Evolutionary conservation across 1,140 invertebrate genomes (phyloP).

Genomic region (Thaumetopoea pityocampa): DNA sequence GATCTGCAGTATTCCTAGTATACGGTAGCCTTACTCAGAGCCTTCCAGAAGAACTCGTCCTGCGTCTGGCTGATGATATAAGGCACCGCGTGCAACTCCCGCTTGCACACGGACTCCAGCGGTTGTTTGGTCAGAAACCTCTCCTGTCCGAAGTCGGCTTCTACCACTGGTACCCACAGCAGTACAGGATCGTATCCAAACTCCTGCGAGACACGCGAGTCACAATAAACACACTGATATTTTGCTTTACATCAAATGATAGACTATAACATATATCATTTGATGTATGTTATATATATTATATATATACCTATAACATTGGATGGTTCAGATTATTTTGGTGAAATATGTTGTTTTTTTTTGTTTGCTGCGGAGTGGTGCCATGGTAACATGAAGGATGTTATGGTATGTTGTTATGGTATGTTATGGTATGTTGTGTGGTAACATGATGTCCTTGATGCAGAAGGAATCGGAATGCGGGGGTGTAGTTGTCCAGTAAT

Average conservation of each 20-base stretch:
- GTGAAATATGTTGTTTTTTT: too few relatives aligned
- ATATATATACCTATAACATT: background rate
- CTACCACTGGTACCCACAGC: slow-evolving; percentile 81
- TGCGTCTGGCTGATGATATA: slow-evolving; percentile 80
- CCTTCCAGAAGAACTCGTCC: slow-evolving; percentile 78
- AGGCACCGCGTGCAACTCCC: slow-evolving; percentile 80
- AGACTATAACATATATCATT: too few relatives aligned
- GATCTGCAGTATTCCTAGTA: background rate
- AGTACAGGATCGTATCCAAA: slow-evolving; percentile 76
- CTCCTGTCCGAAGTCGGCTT: slow-evolving; percentile 81
- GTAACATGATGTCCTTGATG: too few relatives aligned
- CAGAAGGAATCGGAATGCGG: too few relatives aligned
- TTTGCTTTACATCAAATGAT: too few relatives aligned
- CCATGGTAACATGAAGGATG: too few relatives aligned
- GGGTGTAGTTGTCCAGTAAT: too few relatives aligned
- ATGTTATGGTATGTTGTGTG: too few relatives aligned
- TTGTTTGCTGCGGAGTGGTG: too few relatives aligned
- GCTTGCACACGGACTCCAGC: slow-evolving; percentile 74
- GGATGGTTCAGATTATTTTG: too few relatives aligned
- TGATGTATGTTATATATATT: background rate
- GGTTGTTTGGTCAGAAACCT: slow-evolving; percentile 81
- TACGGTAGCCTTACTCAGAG: slow-evolving; percentile 31
- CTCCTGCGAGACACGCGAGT: background rate
- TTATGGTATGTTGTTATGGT: too few relatives aligned
- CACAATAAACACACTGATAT: too few relatives aligned